phyloP scores from a whole-genome alignment of 1,140 invertebrate species.

The Popillia japonica region DNA sequence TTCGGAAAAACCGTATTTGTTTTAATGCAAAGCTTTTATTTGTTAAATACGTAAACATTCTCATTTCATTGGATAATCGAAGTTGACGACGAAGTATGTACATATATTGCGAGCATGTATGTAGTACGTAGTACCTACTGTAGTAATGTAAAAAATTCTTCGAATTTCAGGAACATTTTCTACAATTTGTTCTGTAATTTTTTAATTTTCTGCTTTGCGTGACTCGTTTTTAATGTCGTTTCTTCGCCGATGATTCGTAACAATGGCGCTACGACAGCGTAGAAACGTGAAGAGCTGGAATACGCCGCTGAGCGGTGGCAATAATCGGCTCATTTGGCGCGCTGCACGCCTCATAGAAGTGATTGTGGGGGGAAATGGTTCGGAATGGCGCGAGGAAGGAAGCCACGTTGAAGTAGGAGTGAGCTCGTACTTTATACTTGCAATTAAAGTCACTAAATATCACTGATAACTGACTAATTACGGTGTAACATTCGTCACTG shows the following conservation, averaged over 20 bases:
- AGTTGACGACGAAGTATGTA: no score
- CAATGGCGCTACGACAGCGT: not conserved
- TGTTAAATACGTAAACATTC: no score
- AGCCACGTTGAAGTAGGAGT: constrained; percentile 50
- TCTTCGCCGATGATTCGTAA: constrained; percentile 16
- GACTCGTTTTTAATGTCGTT: constrained; percentile 19
- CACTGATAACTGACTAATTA: constrained; percentile 38
- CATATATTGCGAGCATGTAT: no score
- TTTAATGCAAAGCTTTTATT: no score
- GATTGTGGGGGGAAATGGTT: constrained; percentile 54
- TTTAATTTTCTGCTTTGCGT: not conserved
- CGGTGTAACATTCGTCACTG: constrained; percentile 26
- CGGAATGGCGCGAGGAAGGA: constrained; percentile 54
- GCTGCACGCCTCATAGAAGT: constrained; percentile 53
- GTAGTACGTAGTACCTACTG: no score
- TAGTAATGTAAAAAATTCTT: no score
- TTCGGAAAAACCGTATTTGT: no score
- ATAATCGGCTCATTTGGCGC: constrained; percentile 54
- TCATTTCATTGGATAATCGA: no score
- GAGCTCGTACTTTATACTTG: constrained; percentile 47
- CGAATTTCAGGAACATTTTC: constrained; percentile 1
- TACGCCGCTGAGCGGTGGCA: constrained; percentile 12
- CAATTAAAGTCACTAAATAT: constrained; percentile 45
- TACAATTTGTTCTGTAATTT: constrained; percentile 3
- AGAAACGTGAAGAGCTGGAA: constrained; percentile 34